These are phyloP conservation scores for Petrophora chlorosata DNA, from an alignment of 2,888 invertebrate genomes.

Conservation along the genomic window DNA sequence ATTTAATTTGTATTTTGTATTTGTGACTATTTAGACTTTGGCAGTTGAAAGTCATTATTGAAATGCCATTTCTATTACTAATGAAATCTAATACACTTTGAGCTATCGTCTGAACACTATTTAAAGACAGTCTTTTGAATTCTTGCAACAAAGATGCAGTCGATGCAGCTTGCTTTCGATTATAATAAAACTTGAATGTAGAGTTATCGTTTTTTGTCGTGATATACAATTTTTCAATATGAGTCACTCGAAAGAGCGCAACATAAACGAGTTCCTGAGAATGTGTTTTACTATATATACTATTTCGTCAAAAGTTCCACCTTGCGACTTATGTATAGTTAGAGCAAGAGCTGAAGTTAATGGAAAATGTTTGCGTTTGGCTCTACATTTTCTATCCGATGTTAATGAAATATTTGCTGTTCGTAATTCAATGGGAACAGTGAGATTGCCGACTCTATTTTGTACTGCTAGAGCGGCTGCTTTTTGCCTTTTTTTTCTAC, in stretches of 20 bases:
- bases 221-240: slow-evolving; percentile 25
- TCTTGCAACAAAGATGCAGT: slow-evolving; percentile 23
- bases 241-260: slow-evolving; percentile 27
- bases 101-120: slow-evolving; percentile 32
- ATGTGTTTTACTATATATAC: slow-evolving; percentile 20
- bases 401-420: slow-evolving; percentile 19
- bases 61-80: slow-evolving; percentile 31
- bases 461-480: slow-evolving; percentile 12
- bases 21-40: slow-evolving; percentile 30
- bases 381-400: slow-evolving; percentile 11
- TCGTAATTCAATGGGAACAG: slow-evolving; percentile 24
- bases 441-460: slow-evolving; percentile 10
- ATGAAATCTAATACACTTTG: slow-evolving; percentile 32
- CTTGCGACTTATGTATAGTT: slow-evolving; percentile 26
- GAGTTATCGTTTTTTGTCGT: slow-evolving; percentile 17
- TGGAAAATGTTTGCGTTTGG: slow-evolving; percentile 28
- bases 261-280: slow-evolving; percentile 24
- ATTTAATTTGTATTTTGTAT: slow-evolving; percentile 29
- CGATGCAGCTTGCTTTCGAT: slow-evolving; percentile 21
- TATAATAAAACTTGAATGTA: slow-evolving; percentile 19
- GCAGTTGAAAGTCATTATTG: slow-evolving; percentile 29
- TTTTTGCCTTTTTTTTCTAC: slow-evolving; percentile 22
- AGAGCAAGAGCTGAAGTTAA: slow-evolving; percentile 13
- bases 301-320: slow-evolving; percentile 2
- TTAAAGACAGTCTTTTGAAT: slow-evolving; percentile 34